Conservation (phyloP, 30 jellyfish, hydroid and myxozoan genomes). For the Aurelia coerulea region DNA sequence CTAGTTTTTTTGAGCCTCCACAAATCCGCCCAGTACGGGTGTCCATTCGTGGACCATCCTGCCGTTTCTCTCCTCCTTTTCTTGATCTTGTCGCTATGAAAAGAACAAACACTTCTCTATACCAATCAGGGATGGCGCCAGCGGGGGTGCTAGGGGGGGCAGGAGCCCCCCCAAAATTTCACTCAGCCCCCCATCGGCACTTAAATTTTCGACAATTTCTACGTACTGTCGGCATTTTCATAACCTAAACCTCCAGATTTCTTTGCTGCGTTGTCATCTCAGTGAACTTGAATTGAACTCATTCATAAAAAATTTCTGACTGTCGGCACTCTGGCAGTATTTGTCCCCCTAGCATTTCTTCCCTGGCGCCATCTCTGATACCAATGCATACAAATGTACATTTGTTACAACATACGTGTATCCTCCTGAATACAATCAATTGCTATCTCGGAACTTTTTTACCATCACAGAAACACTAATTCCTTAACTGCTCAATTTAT, state of each 20-base stretch:
- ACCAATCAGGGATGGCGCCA: too few species aligned
- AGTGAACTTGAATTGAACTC: too few species aligned
- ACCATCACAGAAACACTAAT: background rate
- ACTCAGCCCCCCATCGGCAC: too few species aligned
- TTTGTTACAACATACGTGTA: background rate
- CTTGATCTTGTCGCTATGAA: background rate
- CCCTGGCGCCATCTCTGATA: background rate
- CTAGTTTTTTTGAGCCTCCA: background rate
- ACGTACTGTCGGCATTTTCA: too few species aligned
- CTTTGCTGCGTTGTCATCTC: too few species aligned
- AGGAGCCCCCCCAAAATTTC: too few species aligned
- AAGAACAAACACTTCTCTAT: background rate
- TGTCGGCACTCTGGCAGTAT: too few species aligned
- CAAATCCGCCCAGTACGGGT: conserved; percentile 3
- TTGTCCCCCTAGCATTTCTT: too few species aligned
- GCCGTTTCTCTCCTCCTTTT: background rate
- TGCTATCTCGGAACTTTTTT: background rate
- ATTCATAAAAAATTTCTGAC: too few species aligned
- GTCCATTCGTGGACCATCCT: conserved; percentile 2
- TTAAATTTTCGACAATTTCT: too few species aligned
- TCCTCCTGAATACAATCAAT: background rate
- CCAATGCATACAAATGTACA: background rate
- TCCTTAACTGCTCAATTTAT: background rate
- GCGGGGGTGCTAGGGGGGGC: too few species aligned
- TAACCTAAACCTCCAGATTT: too few species aligned